Conservation (phyloP, 2,888 invertebrate genomes). For the Diarsia rubi region DNA sequence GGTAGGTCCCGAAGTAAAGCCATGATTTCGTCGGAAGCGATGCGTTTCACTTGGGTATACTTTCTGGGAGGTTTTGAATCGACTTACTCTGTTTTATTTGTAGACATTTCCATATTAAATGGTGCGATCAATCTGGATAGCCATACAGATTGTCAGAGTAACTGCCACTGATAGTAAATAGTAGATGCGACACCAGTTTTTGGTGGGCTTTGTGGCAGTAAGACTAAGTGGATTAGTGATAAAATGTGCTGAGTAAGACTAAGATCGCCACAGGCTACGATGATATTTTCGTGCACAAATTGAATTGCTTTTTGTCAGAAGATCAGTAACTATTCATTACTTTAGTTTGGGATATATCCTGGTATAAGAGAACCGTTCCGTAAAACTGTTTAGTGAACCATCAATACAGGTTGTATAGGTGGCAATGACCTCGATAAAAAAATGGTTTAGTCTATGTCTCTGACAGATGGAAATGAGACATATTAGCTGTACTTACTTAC, state of each 20-base stretch:
- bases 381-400: neutral
- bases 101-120: slow-evolving; percentile 43
- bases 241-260: neutral
- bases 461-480: neutral
- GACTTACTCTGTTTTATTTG: slow-evolving; percentile 44
- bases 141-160: slow-evolving; percentile 5
- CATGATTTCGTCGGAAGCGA: slow-evolving; percentile 48
- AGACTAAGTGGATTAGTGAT: slow-evolving; percentile 5
- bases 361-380: neutral
- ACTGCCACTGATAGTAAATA: neutral
- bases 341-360: too few relatives aligned
- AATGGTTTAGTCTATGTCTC: neutral
- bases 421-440: neutral
- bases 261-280: neutral
- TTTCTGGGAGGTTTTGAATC: slow-evolving; percentile 45
- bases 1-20: slow-evolving; percentile 44
- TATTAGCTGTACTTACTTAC: neutral
- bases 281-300: neutral
- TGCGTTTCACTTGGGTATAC: slow-evolving; percentile 39
- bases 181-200: neutral
- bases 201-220: neutral
- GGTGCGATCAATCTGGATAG: slow-evolving; percentile 35
- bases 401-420: neutral
- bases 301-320: neutral
- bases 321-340: too few relatives aligned